These are phyloP conservation scores for Lucifuga dentata DNA, from an alignment of 2,113 vertebrate genomes.

Conservation along the genomic window DNA sequence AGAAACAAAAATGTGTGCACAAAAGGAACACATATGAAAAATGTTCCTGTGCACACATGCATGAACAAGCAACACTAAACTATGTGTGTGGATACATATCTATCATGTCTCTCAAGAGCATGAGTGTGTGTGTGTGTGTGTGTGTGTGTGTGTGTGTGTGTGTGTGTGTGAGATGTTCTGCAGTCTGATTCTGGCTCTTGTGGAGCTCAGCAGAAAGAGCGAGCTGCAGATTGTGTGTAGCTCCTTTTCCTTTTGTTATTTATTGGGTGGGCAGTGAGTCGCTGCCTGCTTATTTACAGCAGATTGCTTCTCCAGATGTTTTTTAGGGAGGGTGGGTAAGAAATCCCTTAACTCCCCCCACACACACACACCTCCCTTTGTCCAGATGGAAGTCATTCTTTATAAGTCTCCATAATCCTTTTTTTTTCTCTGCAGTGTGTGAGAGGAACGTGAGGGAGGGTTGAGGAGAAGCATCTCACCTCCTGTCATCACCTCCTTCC, in stretches of 20 bases:
- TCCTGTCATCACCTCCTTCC: constrained; percentile 43
- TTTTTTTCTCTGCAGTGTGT: constrained; percentile 45
- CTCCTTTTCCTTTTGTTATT: constrained; percentile 78
- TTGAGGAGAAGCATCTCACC: constrained; percentile 49
- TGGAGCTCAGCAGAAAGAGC: constrained; percentile 58
- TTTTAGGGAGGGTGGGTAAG: constrained; percentile 59
- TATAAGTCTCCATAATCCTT: constrained; percentile 73
- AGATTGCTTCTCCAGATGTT: constrained; percentile 87
- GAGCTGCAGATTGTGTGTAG: constrained; percentile 51
- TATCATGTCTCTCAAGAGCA: not conserved
- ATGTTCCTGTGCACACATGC: not conserved
- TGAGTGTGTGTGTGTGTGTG: constrained; percentile 5
- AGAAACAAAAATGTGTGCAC: no score
- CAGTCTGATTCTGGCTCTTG: constrained; percentile 24
- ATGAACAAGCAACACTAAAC: not conserved
- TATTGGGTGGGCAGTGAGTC: constrained; percentile 82
- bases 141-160: constrained; percentile 38
- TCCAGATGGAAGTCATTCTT: constrained; percentile 84
- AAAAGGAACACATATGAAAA: no score
- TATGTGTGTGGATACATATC: not conserved
- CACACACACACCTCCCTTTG: constrained; percentile 46
- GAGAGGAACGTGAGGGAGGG: constrained; percentile 73
- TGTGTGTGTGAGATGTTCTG: constrained; percentile 22
- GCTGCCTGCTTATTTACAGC: constrained; percentile 82
- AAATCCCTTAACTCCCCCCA: constrained; percentile 61